Percentiles rank a stretch among this genome's conserved stretches.
Evolutionary conservation across 2,113 vertebrate species (phyloP).

Genomic region (Phalacrocorax aristotelis): DNA sequence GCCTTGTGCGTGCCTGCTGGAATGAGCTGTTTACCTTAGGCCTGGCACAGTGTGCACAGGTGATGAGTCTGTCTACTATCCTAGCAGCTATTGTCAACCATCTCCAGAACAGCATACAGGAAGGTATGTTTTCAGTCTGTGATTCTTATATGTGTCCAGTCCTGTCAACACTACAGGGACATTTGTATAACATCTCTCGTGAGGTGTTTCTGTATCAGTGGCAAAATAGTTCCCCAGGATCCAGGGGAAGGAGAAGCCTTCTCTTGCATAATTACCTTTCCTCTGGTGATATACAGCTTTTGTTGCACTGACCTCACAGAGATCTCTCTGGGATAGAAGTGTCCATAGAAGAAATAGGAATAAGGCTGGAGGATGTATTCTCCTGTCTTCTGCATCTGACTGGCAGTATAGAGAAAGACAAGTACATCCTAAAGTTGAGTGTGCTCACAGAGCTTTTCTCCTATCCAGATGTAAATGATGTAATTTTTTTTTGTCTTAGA

Average conservation of each 20-base stretch:
- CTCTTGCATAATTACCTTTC: neutral
- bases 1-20: conserved; percentile 95
- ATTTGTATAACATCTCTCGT: neutral
- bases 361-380: neutral
- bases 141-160: neutral
- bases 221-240: neutral
- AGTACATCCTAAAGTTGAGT: neutral
- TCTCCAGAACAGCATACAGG: conserved; percentile 94
- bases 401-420: neutral
- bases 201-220: neutral
- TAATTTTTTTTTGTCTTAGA: neutral
- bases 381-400: neutral
- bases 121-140: conserved; percentile 79
- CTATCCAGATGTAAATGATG: neutral
- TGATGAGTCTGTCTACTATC: conserved; percentile 98
- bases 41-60: conserved; percentile 93
- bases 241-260: neutral
- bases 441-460: neutral
- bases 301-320: neutral
- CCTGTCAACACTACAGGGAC: neutral
- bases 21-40: conserved; percentile 98
- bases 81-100: conserved; percentile 96
- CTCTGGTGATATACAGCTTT: neutral
- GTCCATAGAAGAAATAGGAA: neutral
- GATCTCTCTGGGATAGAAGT: neutral